Conservation (phyloP, 2,888 invertebrate genomes). For the Metacarcinus magister region DNA sequence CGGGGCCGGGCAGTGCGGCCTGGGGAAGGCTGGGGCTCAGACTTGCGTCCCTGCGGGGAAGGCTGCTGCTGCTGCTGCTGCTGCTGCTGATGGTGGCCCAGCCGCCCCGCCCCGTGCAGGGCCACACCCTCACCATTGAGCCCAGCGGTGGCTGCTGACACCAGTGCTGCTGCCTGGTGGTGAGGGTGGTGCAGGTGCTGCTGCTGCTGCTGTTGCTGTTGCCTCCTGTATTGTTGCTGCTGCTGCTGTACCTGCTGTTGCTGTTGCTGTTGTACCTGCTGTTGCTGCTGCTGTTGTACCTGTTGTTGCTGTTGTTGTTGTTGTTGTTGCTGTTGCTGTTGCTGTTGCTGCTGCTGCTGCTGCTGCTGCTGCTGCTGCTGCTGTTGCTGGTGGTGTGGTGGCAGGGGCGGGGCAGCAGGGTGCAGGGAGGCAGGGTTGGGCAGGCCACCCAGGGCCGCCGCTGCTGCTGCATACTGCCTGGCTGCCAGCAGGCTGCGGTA, state of each 20-base stretch:
- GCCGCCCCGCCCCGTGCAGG: slow-evolving; percentile 54
- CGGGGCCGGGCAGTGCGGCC: slow-evolving; percentile 67
- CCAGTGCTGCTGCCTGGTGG: slow-evolving; percentile 73
- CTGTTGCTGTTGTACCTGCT: slow-evolving; percentile 65
- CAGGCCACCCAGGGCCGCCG: slow-evolving; percentile 74
- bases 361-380: slow-evolving; percentile 70
- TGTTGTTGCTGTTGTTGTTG: slow-evolving; percentile 66
- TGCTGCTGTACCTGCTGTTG: slow-evolving; percentile 66
- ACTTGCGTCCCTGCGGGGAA: slow-evolving; percentile 58
- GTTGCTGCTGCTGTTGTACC: slow-evolving; percentile 54
- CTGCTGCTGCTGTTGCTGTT: slow-evolving; percentile 64
- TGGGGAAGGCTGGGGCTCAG: slow-evolving; percentile 71
- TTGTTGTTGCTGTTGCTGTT: slow-evolving; percentile 64
- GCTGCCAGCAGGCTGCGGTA: slow-evolving; percentile 79
- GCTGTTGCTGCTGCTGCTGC: slow-evolving; percentile 61
- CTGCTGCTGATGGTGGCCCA: not conserved
- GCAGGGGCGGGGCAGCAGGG: slow-evolving; percentile 70
- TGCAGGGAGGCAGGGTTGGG: slow-evolving; percentile 73
- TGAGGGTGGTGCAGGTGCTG: slow-evolving; percentile 70
- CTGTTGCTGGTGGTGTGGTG: slow-evolving; percentile 75
- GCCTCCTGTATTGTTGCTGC: slow-evolving; percentile 59
- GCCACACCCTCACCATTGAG: slow-evolving; percentile 73
- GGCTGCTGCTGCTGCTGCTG: slow-evolving; percentile 53
- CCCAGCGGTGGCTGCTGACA: slow-evolving; percentile 72
- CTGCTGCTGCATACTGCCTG: slow-evolving; percentile 75